Base-by-base conservation (phyloP, 2,888 invertebrate genomes). In the Xestia ashworthii region DNA sequence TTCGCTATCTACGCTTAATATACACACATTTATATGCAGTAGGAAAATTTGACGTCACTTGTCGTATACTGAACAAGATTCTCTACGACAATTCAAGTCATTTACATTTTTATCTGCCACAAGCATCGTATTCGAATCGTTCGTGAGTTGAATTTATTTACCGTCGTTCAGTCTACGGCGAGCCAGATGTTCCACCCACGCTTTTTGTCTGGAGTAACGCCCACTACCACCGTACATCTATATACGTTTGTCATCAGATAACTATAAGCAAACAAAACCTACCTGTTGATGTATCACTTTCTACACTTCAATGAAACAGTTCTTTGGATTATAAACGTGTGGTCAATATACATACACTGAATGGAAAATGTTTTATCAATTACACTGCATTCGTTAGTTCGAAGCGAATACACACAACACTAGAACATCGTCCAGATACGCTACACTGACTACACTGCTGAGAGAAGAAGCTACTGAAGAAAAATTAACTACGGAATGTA, bases 191-290 rank as follows among this genome's bases (percentile, higher is more conserved):
- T 94, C 90, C 91, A 87, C 95, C 95, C 91, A 96, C 96, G 92
- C 92, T 88, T 58, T 83, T 79, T 81, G 95, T 95, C 95, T 96
- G 92, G 94, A 93, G 94, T 94, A 94, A 95, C 95, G 93, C 95
- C 95, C 93, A 96, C 95, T 78, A 75, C 70, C 86, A 74, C 58
- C 80, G 85, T 91, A 89, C 83, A 89, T 89, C 84, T 91, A 91
- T 90, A 92, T 90, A 92, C 80, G 83, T 88, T 87, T 84, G 87
- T 84, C 78, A 88, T 88, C 87, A 89, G 81, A 88, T 89, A 86
- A 89, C 84, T 89, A 90, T 88, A 91, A 84, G 80, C 83, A 91
- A 92, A 91, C 88, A 87, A 84, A 82, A 92, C 94, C 87, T 94
- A 96, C 96, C 96, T 95, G 94, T 95, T 95, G 94, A 93, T 93